Percentiles rank a stretch among this genome's conserved stretches.
These are phyloP conservation scores for Prosapia bicincta DNA, from an alignment of 2,888 invertebrate species.

Conservation along the genomic window DNA sequence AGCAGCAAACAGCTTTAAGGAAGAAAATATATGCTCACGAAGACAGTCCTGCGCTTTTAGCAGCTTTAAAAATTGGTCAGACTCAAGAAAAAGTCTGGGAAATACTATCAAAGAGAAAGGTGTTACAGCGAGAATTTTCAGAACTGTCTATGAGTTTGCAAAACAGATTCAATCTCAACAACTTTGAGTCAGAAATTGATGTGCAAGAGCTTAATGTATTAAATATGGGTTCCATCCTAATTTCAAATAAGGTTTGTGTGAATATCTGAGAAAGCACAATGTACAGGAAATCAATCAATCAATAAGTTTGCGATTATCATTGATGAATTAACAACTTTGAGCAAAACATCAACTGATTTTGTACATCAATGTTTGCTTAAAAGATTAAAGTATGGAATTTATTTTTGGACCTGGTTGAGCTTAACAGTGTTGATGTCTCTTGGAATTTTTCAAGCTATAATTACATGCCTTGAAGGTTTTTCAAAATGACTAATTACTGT, in stretches of 20 bases:
- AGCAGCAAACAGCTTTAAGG: no score
- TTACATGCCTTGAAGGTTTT: no score
- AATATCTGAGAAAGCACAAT: conserved; percentile 15
- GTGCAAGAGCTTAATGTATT: conserved; percentile 18
- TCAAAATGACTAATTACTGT: no score
- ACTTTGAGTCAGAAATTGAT: conserved; percentile 16
- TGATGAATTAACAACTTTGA: conserved; percentile 5
- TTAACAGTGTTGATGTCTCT: no score
- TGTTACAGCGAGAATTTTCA: no score
- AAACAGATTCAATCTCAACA: conserved; percentile 16
- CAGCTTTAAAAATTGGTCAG: not conserved
- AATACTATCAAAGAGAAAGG: conserved; percentile 6
- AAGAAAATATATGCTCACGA: no score
- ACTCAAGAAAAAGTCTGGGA: conserved; percentile 3
- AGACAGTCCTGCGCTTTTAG: not conserved
- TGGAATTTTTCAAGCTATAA: no score
- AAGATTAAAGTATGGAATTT: no score
- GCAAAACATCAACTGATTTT: no score
- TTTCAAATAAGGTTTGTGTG: conserved; percentile 18
- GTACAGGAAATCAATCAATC: conserved; percentile 2
- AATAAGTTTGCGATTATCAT: no score
- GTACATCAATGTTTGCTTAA: no score
- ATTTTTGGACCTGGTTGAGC: no score
- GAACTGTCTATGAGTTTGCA: conserved; percentile 9
- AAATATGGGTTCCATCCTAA: conserved; percentile 17